Conservation (phyloP, 2,113 vertebrate genomes). For the Dolichallabes microphthalmus region DNA sequence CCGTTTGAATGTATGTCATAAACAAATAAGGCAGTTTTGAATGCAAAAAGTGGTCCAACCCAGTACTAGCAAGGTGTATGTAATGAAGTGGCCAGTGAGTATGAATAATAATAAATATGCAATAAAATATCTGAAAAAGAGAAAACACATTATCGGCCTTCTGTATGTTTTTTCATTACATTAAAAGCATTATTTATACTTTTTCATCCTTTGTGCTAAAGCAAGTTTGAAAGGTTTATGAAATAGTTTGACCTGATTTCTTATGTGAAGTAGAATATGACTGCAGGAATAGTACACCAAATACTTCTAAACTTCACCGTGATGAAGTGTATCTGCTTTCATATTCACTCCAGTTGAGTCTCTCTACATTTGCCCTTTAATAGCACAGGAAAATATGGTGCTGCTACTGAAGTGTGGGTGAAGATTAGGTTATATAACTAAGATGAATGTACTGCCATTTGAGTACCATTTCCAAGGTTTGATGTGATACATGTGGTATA, state of each 20-base stretch:
- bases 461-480: not conserved
- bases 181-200: constrained; percentile 22
- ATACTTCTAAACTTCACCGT: constrained; percentile 48
- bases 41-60: too few species aligned
- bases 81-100: too few species aligned
- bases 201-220: constrained; percentile 5
- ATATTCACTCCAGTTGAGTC: constrained; percentile 41
- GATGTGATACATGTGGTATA: not conserved
- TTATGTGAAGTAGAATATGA: constrained; percentile 41
- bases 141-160: not conserved
- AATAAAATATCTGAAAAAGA: not conserved
- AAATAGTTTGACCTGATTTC: constrained; percentile 47
- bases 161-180: constrained; percentile 5
- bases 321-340: constrained; percentile 49
- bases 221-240: constrained; percentile 34
- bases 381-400: constrained; percentile 44
- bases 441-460: not conserved
- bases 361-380: constrained; percentile 51
- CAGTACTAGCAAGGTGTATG: too few species aligned
- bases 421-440: constrained; percentile 35
- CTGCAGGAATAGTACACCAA: constrained; percentile 31
- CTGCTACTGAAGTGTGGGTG: constrained; percentile 15
- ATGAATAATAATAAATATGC: not conserved
- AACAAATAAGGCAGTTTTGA: too few species aligned
- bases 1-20: too few species aligned